These are phyloP conservation scores for Itoplectis maculator DNA, from an alignment of 2,888 invertebrate genomes.

Conservation along the genomic window DNA sequence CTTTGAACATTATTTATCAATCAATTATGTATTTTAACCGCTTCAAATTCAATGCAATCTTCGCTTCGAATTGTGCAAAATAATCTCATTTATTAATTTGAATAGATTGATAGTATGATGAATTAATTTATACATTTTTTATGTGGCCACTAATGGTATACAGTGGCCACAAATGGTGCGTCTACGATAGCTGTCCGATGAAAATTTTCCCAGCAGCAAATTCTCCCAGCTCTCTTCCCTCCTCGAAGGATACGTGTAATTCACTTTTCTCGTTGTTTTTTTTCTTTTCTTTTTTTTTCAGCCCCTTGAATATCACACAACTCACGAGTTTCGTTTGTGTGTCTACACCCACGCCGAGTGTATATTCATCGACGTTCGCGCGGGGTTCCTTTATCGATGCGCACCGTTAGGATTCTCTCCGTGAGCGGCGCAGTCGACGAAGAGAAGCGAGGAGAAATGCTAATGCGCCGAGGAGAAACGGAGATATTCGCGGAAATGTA, in stretches of 20 bases:
- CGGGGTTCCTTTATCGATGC: constrained; percentile 28
- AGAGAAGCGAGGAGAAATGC: constrained; percentile 36
- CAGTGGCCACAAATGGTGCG: too few relatives aligned
- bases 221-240: constrained; percentile 10
- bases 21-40: too few relatives aligned
- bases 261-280: constrained; percentile 30
- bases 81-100: too few relatives aligned
- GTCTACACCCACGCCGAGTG: constrained; percentile 37
- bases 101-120: too few relatives aligned
- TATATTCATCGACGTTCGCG: not conserved
- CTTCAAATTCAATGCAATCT: too few relatives aligned
- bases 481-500: constrained; percentile 65
- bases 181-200: constrained; percentile 37
- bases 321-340: too few relatives aligned
- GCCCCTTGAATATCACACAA: too few relatives aligned
- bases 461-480: constrained; percentile 46
- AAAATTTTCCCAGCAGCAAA: constrained; percentile 25
- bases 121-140: too few relatives aligned
- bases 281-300: constrained; percentile 21
- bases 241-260: constrained; percentile 31
- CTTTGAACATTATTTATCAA: too few relatives aligned
- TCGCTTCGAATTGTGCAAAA: too few relatives aligned
- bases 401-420: constrained; percentile 33
- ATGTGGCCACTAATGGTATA: too few relatives aligned
- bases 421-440: not conserved